phyloP scores from a whole-genome alignment of 2,888 invertebrate species.

The Rotaria sp. region DNA sequence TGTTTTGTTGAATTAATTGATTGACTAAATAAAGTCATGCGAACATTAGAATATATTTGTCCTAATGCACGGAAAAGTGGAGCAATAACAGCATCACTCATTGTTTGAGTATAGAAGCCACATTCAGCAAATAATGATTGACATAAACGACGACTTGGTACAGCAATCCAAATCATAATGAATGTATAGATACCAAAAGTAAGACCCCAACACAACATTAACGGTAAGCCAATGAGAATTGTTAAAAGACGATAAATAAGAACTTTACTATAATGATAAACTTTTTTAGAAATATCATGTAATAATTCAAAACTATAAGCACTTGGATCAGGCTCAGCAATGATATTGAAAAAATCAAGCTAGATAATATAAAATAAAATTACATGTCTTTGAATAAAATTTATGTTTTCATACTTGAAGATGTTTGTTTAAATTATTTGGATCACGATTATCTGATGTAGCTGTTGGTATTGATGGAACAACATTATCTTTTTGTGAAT shows the following conservation, averaged over 20 bases:
- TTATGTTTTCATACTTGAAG: background rate
- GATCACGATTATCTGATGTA: background rate
- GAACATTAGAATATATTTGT: background rate
- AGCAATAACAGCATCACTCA: background rate
- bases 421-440: background rate
- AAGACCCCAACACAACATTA: background rate
- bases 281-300: background rate
- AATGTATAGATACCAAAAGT: background rate
- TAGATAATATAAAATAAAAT: background rate
- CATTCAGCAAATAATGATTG: background rate
- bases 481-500: background rate
- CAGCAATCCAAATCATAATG: background rate
- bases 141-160: background rate
- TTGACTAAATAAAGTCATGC: background rate
- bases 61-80: background rate
- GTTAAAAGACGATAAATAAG: background rate
- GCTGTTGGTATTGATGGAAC: background rate
- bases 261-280: background rate
- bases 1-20: background rate
- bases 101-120: background rate
- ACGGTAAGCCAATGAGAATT: background rate
- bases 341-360: background rate
- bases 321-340: background rate
- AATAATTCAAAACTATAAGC: background rate
- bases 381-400: background rate